Evolutionary conservation across 2,888 invertebrate genomes (phyloP), one percentile per base, ranked within the genome.

Genomic region (Plebejus argus): DNA sequence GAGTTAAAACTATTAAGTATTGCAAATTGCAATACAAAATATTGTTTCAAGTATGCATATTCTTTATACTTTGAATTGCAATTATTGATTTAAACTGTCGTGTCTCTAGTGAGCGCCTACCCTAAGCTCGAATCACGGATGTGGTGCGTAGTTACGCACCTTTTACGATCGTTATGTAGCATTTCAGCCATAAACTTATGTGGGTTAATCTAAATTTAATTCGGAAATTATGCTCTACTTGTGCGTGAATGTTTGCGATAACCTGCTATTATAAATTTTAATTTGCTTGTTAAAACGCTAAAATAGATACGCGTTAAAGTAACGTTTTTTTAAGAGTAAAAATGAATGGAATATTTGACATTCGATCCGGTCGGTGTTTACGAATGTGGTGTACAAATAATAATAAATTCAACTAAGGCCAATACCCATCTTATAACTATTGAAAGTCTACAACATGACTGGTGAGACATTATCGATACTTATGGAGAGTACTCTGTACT

Each of bases 131-230:
- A 18, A 53, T 53, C 82, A 81, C 81, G 80, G 80, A 53, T 53
- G 76, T 78, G 81, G 81, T 80, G 78, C 81, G 79, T 81, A 83
- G 80, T 81, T 80, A 79, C 81, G 79, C 81, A 83, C 82, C 83
- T 83, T 84, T 84, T 85, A 87, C 83, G 83, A 84, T 82, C 79
- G 83, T 84, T 82, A 85, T 83, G 83, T 82, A 83, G 81, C 85
- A 87, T 81, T 80, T 79, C 76, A 70, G 78, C 78, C 76, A 78
- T 77, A 78, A 77, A 77, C 72, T 74, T 76, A 80, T 79, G 79
- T 82, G 77, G 80, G 82, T 79, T 79, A 79, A 76, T 78, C 77
- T 78, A 58, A 76, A 82, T 78, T 78, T 80, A 80, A 78, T 72
- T 74, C 61, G 75, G 72, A 45, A 76, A 76, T 76, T 70, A 58